Evolutionary conservation across 2,888 invertebrate genomes (phyloP), one percentile per base, ranked within the genome.

Genomic region (Scaeva pyrastri): DNA sequence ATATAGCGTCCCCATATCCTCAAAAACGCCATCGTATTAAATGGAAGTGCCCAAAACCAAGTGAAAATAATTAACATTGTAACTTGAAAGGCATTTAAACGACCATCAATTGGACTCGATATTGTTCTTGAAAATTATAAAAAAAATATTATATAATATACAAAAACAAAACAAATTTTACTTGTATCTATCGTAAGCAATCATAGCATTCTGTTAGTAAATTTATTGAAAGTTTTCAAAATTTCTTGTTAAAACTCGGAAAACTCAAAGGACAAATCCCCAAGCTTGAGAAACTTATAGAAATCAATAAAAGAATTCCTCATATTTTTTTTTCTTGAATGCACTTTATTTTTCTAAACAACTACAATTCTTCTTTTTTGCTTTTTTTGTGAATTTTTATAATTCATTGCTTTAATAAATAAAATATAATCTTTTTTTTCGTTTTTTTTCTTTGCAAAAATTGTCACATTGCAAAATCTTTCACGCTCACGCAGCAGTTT

Each of bases 191-290:
- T 96, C 96, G 89, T 94, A 96, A 5, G 96, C 95, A 79, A 96
- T 96, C 19, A 95, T 94, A 55, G 95, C 95, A 88, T 96, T 96
- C 0, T n/a, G n/a, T n/a, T n/a, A n/a, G n/a, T n/a, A n/a, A n/a
- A n/a, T n/a, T n/a, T n/a, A n/a, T n/a, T n/a, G n/a, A n/a, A n/a
- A n/a, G n/a, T n/a, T n/a, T n/a, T n/a, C n/a, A n/a, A n/a, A n/a
- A n/a, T n/a, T n/a, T n/a, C n/a, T n/a, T n/a, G n/a, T n/a, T n/a
- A n/a, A n/a, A n/a, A n/a, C n/a, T n/a, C n/a, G n/a, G n/a, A n/a
- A n/a, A n/a, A n/a, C n/a, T n/a, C n/a, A n/a, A n/a, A n/a, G n/a
- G n/a, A n/a, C n/a, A n/a, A n/a, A n/a, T n/a, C n/a, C n/a, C n/a
- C n/a, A n/a, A n/a, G n/a, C n/a, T n/a, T n/a, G n/a, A n/a, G n/a